These are phyloP conservation scores for Melolontha melolontha DNA, from an alignment of 2,888 invertebrate species.

Conservation along the genomic window DNA sequence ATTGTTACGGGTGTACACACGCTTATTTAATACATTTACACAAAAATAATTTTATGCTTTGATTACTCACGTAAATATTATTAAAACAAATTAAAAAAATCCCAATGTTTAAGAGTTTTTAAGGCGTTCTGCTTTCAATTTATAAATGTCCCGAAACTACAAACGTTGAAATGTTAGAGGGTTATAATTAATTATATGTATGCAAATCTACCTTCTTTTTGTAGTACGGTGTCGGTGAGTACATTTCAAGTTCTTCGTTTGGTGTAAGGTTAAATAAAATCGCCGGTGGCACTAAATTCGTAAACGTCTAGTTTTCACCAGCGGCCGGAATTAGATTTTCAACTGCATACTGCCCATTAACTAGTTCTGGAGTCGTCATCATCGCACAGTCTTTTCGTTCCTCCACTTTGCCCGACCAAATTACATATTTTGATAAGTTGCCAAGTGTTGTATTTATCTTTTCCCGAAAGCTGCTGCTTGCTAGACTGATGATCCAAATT, in stretches of 20 bases:
- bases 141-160: too few relatives aligned
- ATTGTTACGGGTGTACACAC: too few relatives aligned
- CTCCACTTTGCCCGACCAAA: slow-evolving; percentile 28
- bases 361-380: slow-evolving; percentile 25
- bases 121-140: too few relatives aligned
- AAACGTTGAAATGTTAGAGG: too few relatives aligned
- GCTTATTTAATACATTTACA: too few relatives aligned
- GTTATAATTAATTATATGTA: too few relatives aligned
- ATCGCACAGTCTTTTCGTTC: slow-evolving; percentile 26
- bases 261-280: slow-evolving; percentile 16
- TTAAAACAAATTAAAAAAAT: too few relatives aligned
- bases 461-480: slow-evolving; percentile 24
- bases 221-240: slow-evolving; percentile 16
- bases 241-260: slow-evolving; percentile 25
- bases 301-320: slow-evolving; percentile 1
- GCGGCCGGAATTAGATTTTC: slow-evolving; percentile 28
- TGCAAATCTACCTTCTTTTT: slow-evolving; percentile 13
- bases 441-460: slow-evolving; percentile 31
- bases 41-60: too few relatives aligned
- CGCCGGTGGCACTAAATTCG: slow-evolving; percentile 13
- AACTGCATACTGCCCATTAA: slow-evolving; percentile 24
- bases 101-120: too few relatives aligned
- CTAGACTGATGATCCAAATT: slow-evolving; percentile 30
- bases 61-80: too few relatives aligned
- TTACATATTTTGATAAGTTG: slow-evolving; percentile 35